Evolutionary conservation across 2,888 invertebrate species (phyloP).

Genomic region (Drosophila lutescens): DNA sequence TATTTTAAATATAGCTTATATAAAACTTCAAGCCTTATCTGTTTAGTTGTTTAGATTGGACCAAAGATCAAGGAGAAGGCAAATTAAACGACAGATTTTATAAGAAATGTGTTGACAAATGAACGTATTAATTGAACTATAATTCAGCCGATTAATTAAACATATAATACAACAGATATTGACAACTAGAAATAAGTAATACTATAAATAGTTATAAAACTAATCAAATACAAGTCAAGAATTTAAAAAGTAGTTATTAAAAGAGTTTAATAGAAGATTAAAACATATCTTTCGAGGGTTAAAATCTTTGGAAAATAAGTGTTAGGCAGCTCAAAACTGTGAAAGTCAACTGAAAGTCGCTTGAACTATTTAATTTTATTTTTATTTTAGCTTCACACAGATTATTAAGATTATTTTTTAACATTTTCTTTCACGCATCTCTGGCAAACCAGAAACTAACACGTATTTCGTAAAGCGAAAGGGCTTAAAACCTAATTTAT

Average conservation of each 20-base stretch:
- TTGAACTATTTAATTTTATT: not conserved
- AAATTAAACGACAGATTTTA: not conserved
- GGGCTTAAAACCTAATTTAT: slow-evolving; percentile 57
- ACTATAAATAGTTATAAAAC: too few species aligned
- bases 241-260: too few species aligned
- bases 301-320: too few species aligned
- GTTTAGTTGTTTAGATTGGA: not conserved
- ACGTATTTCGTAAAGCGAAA: slow-evolving; percentile 10
- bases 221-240: not conserved
- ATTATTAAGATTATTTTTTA: not conserved
- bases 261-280: not conserved
- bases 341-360: not conserved
- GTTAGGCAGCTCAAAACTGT: not conserved
- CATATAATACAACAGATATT: not conserved
- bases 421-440: not conserved
- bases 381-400: not conserved
- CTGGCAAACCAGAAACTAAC: slow-evolving; percentile 12
- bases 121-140: too few species aligned
- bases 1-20: too few species aligned
- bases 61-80: not conserved
- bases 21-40: not conserved
- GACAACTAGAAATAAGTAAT: not conserved
- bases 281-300: too few species aligned
- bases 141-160: not conserved
- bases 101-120: too few species aligned